These are phyloP conservation scores for Hypocryptadius cinnamomeus DNA, from an alignment of 2,113 vertebrate species.

Conservation along the genomic window DNA sequence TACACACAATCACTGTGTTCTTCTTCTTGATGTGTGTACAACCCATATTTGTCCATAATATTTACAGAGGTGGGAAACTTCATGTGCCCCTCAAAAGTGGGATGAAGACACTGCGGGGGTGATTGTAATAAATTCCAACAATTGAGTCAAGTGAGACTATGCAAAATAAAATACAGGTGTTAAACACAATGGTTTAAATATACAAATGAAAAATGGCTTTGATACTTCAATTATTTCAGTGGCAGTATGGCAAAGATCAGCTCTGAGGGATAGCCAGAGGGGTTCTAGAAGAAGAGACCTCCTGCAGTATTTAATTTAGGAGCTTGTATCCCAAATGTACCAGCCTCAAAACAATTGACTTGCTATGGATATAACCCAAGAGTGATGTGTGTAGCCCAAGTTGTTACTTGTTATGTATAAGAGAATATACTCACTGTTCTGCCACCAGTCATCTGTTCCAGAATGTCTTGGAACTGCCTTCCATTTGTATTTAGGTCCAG, in stretches of 20 bases:
- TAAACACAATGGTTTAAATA: not conserved
- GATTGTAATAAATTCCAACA: not conserved
- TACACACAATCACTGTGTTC: not conserved
- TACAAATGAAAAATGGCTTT: not conserved
- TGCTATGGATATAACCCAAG: not conserved
- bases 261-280: not conserved
- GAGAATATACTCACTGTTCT: conserved; percentile 79
- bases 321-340: not conserved
- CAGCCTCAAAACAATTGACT: not conserved
- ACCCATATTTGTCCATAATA: rapidly evolving
- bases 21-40: not conserved
- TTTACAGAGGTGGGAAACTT: not conserved
- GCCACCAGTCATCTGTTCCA: conserved; percentile 83
- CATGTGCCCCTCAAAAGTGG: not conserved
- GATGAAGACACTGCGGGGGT: not conserved
- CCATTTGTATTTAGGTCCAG: conserved; percentile 82
- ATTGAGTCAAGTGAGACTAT: not conserved
- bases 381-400: not conserved
- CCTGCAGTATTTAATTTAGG: not conserved
- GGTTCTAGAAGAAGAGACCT: not conserved
- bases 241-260: not conserved
- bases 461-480: conserved; percentile 81
- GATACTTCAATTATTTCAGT: not conserved
- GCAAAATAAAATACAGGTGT: not conserved
- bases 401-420: not conserved